Percentiles rank a stretch among this genome's conserved stretches.
phyloP scores from a whole-genome alignment of 2,113 vertebrate species.

The Phyllostomus hastatus region DNA sequence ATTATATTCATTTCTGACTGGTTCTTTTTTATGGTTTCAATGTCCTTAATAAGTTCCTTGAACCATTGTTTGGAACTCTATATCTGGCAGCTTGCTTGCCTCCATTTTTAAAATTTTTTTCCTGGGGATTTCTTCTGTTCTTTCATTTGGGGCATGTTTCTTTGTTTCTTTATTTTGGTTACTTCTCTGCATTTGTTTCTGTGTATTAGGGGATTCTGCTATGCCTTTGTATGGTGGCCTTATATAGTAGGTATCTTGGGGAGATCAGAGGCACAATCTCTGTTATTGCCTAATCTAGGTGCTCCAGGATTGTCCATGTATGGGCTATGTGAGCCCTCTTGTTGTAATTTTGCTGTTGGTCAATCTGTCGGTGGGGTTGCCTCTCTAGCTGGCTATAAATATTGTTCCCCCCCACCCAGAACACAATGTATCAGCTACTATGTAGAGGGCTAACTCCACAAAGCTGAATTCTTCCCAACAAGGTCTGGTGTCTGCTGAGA shows the following conservation, averaged over 20 bases:
- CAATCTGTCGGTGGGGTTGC: neutral
- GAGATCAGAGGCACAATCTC: neutral
- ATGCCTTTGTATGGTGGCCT: neutral
- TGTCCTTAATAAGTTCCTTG: neutral
- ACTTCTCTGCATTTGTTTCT: no score
- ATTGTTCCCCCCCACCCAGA: neutral
- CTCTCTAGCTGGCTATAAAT: neutral
- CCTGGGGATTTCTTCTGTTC: no score
- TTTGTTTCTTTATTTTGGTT: no score
- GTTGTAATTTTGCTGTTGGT: neutral
- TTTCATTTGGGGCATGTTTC: no score
- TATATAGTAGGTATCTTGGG: neutral
- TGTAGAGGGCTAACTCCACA: neutral
- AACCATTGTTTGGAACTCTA: no score
- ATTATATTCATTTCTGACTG: neutral
- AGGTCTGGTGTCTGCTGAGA: neutral
- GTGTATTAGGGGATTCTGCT: neutral
- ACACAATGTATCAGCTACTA: neutral
- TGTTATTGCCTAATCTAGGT: neutral
- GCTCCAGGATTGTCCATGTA: neutral
- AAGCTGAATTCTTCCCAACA: neutral
- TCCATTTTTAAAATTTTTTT: no score
- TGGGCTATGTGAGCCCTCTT: neutral
- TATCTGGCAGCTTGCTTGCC: no score
- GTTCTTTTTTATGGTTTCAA: neutral